Base-by-base conservation (phyloP, 1,140 invertebrate genomes). In the Cydia fagiglandana region DNA sequence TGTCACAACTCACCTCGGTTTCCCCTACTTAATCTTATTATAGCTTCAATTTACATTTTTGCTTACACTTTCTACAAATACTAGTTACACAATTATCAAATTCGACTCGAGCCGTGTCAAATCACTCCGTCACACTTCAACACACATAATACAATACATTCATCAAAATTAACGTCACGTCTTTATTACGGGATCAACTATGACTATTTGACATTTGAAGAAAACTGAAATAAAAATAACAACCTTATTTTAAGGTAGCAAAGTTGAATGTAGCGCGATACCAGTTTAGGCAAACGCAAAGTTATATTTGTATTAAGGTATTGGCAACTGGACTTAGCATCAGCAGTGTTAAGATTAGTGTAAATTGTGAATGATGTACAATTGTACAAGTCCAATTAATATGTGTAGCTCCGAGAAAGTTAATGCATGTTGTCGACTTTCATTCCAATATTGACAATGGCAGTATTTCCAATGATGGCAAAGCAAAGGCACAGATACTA, bases 121-220 rank as follows among this genome's bases (percentile, higher is more conserved):
- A 75, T 77, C 64, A 64, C 64, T 76, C 75, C 73, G 61, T 77
- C 77, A 74, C 64, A 73, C 56, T 75, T 78, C 73, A 64, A 64
- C 78, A 61, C 56, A 61, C 24, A 76, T 47, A 30, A 12, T 28
- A 68, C 15, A 73, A 75, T 76, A 38, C 76, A 81, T 81, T 73
- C 78, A 78, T 81, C 78, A 78, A 81, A 81, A 81, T 81, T 79
- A 81, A 74, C 75, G 73, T 75, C 75, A 79, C 75, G 41, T 77
- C 75, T 79, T 79, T 68, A 79, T 76, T 75, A 76, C 64, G 41
- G 24, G 41, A 74, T 50, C 20, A 56, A 73, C 56, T 61, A 61
- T 17, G 24, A 24, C 24, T 24, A 41, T 41, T 5, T 47, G 15
- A 47, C 9, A 24, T 61, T 24, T 24, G 0, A 3, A n/a, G 0